Percentiles rank a stretch among this genome's conserved stretches.
Evolutionary conservation across 2,888 invertebrate genomes (phyloP).

Genomic region (Petrolisthes cinctipes): DNA sequence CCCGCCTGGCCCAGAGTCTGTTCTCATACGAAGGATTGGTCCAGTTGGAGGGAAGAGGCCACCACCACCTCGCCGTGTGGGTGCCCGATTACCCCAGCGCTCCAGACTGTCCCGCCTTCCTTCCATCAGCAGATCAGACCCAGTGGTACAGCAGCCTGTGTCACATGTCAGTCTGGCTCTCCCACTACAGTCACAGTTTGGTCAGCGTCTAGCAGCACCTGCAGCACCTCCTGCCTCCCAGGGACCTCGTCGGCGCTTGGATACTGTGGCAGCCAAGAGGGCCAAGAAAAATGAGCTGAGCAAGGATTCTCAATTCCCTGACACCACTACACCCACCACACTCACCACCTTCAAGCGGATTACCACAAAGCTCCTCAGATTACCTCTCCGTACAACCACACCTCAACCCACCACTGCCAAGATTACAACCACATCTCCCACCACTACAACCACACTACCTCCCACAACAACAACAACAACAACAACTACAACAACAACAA

Average conservation of each 20-base stretch:
- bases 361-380: not conserved
- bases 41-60: constrained; percentile 28
- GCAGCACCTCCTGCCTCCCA: not conserved
- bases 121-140: constrained; percentile 39
- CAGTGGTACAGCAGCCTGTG: not conserved
- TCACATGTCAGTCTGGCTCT: not conserved
- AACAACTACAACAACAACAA: not conserved
- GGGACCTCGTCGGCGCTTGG: not conserved
- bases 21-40: constrained; percentile 43
- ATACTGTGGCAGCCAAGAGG: constrained; percentile 15
- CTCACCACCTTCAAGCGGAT: not conserved
- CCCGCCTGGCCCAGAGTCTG: constrained; percentile 40
- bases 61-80: not conserved
- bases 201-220: constrained; percentile 15
- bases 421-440: not conserved
- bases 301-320: constrained; percentile 53
- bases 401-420: not conserved
- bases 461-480: constrained; percentile 10
- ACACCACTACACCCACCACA: constrained; percentile 18
- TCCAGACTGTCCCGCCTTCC: constrained; percentile 17
- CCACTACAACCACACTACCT: not conserved
- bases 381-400: constrained; percentile 1
- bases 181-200: constrained; percentile 17
- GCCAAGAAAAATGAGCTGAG: constrained; percentile 56
- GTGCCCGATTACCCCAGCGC: constrained; percentile 21